Base-by-base conservation (phyloP, 2,888 invertebrate species). In the Lasioglossum oenotherae region DNA sequence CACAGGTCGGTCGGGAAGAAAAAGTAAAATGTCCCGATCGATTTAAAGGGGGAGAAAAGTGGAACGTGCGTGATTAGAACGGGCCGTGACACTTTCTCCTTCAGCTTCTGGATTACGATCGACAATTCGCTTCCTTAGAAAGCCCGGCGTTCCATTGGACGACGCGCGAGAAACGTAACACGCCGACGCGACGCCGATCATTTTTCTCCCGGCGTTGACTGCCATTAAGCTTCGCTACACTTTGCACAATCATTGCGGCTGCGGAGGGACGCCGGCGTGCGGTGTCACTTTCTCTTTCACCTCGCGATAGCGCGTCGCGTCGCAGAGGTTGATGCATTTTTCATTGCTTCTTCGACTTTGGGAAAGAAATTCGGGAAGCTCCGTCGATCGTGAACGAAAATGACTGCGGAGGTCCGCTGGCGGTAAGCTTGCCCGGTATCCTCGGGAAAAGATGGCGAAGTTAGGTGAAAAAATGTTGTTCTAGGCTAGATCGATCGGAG, bases 261-360 rank as follows among this genome's bases (percentile, higher is more conserved):
- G 81, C 74, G 64, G 38, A 81, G 53, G 41, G 35, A 27, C 69
- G 19, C 16, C 44, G 19, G 73, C 72, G 67, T 23, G 27, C 67
- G 41, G 31, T 78, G 74, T 89, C 78, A 86, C 90, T 90, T 89
- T 90, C 88, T 90, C 91, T 89, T 91, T 90, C 88, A 79, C 74
- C 86, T 81, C 71, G 46, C 41, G 44, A 76, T 74, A 31, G 19
- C 49, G 82, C 23, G n/a, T n/a, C 35, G 4, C 74, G 74, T 84
- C 60, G 78, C 67, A 44, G 44, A 53, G 75, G 23, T 71, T 14
- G 31, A 49, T 31, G 38, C 23, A 41, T 74, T 74, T 83, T 46
- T 53, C 71, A 41, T 76, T 49, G 71, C 19, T 81, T 81, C 72
- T 49, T 49, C 60, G 75, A 81, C 38, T 41, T 44, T 44, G 69